Base-by-base conservation (phyloP, 2,113 vertebrate species). In the Sylvilagus bachmani region DNA sequence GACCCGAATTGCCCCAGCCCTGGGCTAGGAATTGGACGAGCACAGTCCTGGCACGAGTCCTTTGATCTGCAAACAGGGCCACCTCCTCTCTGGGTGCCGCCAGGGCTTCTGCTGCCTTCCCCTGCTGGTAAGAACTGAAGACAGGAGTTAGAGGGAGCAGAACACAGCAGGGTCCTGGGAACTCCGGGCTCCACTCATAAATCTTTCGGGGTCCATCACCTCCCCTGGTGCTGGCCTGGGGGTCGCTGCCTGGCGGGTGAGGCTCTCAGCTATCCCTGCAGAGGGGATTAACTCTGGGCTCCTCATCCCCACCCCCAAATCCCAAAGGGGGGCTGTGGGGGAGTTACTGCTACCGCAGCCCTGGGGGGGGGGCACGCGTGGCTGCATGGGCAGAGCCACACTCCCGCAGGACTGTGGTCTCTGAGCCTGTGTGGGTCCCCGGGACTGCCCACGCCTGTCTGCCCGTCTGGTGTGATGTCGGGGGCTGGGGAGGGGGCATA, bases 251-350 rank as follows among this genome's bases (percentile, higher is more conserved):
- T 38, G 38, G 38, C 5, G 38, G 38, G 38, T n/a, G 38, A 5
- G 38, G 38, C 38, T 38, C 38, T 38, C 38, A 38, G 38, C 38
- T 38, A 38, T 22, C 6, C n/a, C 31, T 51, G 0, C 6, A 3
- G 29, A 55, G 1, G 2, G 31, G 0, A 27, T 49, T 1, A 2
- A 29, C 44, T 24, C 1, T 4, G 74, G 1, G 0, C 5, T 6
- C 29, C 9, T n/a, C 9, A 11, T 21, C 10, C n/a, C 64, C 9
- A 2, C 13, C 62, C 36, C 49, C 27, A 14, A 58, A 89, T 51
- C 38, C 38, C 19, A 44, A 90, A 22, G 8, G 12, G 49, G 0
- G 22, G 22, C 36, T 66, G 13, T 1, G n/a, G 81, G 33, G 16
- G 66, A 55, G 16, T 64, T 33, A 33, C 25, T 58, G 75, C 44